Evolutionary conservation across 2,797 vertebrate species (phyloP).

Genomic region (Loriculus beryllinus): DNA sequence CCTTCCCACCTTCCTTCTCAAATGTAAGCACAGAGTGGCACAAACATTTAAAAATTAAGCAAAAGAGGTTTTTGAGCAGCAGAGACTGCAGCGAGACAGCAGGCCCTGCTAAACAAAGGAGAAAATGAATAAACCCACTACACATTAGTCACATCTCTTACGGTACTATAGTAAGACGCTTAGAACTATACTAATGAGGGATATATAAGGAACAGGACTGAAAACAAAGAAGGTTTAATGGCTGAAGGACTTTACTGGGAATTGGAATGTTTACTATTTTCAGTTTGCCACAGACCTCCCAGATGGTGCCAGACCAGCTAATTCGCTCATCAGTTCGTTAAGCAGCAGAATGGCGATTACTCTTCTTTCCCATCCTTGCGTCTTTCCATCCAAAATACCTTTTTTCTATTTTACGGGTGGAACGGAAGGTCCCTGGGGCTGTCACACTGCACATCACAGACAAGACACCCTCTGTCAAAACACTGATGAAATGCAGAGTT

Average conservation of each 20-base stretch:
- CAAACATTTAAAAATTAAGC: background rate
- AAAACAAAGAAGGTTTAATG: background rate
- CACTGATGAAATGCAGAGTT: background rate
- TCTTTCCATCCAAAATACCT: background rate
- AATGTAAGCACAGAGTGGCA: background rate
- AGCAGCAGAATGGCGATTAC: background rate
- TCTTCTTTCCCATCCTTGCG: background rate
- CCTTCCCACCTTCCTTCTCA: background rate
- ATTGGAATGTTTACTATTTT: background rate
- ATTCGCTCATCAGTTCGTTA: background rate
- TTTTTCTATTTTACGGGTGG: background rate
- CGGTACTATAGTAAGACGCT: background rate
- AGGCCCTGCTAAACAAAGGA: background rate
- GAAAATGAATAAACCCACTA: background rate
- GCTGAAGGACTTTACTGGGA: background rate
- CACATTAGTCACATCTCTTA: background rate
- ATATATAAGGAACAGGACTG: background rate
- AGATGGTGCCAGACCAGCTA: background rate
- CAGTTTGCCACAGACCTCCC: background rate
- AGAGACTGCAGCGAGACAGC: background rate
- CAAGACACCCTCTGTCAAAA: background rate
- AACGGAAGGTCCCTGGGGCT: background rate
- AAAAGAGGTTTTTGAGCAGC: background rate
- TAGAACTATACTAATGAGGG: background rate
- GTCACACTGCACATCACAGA: fast-evolving